Evolutionary conservation across 2,888 invertebrate genomes (phyloP).

Genomic region (Melitaea athalia): DNA sequence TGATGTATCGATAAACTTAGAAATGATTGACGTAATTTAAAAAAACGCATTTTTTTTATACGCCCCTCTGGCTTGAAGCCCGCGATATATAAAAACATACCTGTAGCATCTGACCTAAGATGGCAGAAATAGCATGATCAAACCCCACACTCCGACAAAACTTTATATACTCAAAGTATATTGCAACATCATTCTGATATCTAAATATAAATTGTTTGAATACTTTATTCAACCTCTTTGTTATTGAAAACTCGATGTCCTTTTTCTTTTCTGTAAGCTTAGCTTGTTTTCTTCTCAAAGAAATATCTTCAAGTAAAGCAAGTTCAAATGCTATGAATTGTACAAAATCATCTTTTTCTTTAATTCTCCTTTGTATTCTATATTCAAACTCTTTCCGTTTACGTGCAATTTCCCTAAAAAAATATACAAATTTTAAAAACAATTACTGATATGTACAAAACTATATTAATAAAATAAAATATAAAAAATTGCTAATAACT

Average conservation of each 20-base stretch:
- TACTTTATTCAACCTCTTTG: slow-evolving; percentile 86
- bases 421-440: not conserved
- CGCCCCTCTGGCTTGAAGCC: no score
- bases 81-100: slow-evolving; percentile 57
- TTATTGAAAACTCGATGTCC: slow-evolving; percentile 86
- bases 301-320: slow-evolving; percentile 85
- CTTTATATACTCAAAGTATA: slow-evolving; percentile 90
- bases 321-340: slow-evolving; percentile 88
- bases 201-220: slow-evolving; percentile 87
- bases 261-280: slow-evolving; percentile 83
- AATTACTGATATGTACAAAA: not conserved
- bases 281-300: slow-evolving; percentile 81
- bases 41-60: no score
- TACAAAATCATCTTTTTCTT: slow-evolving; percentile 86
- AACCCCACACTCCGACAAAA: slow-evolving; percentile 87
- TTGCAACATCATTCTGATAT: slow-evolving; percentile 87
- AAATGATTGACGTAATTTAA: no score
- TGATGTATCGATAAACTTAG: no score
- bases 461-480: no score
- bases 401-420: slow-evolving; percentile 84
- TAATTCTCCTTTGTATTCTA: slow-evolving; percentile 85
- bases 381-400: slow-evolving; percentile 88
- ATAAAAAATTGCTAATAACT: not conserved
- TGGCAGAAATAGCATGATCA: slow-evolving; percentile 77
- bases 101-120: slow-evolving; percentile 84